These are phyloP conservation scores for Bombycilla garrulus DNA, from an alignment of 2,113 vertebrate genomes.

Conservation along the genomic window DNA sequence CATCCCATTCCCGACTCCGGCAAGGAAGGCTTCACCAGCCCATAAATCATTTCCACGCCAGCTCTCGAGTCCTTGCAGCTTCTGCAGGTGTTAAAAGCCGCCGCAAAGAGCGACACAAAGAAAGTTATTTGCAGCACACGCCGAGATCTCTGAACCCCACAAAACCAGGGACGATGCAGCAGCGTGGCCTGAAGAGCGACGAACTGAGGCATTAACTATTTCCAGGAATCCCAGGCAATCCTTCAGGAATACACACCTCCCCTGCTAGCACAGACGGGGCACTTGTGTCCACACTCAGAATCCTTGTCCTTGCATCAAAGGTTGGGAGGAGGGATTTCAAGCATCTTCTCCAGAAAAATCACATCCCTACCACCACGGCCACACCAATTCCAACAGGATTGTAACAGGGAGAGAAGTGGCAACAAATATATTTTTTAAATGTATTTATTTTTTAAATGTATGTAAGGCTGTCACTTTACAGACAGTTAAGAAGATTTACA, in stretches of 20 bases:
- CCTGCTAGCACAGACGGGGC: too few species aligned
- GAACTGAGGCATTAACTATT: background rate
- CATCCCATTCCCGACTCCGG: fast-evolving
- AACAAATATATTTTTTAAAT: background rate
- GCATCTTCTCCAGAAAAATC: background rate
- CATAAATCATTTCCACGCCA: fast-evolving
- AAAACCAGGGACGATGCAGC: background rate
- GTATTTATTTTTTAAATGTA: background rate
- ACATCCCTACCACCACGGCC: fast-evolving
- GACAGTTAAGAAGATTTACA: background rate
- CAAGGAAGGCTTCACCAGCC: background rate
- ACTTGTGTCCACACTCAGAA: background rate
- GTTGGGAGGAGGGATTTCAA: background rate
- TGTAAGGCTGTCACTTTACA: background rate
- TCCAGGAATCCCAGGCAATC: background rate
- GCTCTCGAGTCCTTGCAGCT: background rate
- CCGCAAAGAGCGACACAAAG: background rate
- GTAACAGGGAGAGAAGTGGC: background rate
- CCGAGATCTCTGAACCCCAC: background rate
- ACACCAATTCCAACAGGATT: background rate
- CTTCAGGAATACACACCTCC: background rate
- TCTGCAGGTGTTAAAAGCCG: background rate
- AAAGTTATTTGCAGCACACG: fast-evolving
- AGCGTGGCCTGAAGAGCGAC: fast-evolving
- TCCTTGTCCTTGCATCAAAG: background rate